phyloP scores from a whole-genome alignment of 2,113 vertebrate genomes.

The Anthoscopus minutus region DNA sequence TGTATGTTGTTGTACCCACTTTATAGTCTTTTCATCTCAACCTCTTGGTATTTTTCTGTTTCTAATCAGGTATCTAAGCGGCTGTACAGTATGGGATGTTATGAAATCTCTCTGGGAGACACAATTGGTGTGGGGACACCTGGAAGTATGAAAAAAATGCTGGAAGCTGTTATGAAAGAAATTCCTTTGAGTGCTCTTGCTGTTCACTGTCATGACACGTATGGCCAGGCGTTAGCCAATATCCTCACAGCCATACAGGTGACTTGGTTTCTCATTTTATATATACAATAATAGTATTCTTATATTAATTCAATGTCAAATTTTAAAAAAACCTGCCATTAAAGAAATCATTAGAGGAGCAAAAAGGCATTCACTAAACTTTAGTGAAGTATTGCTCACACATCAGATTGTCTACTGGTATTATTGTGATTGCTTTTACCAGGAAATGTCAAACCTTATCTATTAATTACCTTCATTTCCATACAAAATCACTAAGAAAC shows the following conservation, averaged over 20 bases:
- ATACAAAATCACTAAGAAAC: not conserved
- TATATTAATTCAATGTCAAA: not conserved
- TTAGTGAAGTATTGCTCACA: not conserved
- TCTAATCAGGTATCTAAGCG: conserved; percentile 83
- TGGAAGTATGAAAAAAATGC: conserved; percentile 85
- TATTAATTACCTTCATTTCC: not conserved
- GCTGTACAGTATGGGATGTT: conserved; percentile 89
- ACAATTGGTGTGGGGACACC: conserved; percentile 90
- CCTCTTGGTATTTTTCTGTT: not conserved
- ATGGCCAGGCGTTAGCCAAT: conserved; percentile 91
- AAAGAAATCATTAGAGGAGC: not conserved
- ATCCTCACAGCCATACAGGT: conserved; percentile 94
- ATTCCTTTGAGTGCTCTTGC: conserved; percentile 82
- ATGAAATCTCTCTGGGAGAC: conserved; percentile 91
- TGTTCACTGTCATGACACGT: conserved; percentile 94
- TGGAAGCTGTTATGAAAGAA: conserved; percentile 86
- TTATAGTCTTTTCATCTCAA: not conserved
- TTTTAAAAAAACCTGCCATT: not conserved
- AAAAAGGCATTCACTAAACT: not conserved
- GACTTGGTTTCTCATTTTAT: conserved; percentile 8
- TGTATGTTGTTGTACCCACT: not conserved
- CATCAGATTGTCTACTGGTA: not conserved
- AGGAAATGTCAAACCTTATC: not conserved
- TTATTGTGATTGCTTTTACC: not conserved
- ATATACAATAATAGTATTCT: not conserved